Evolutionary conservation across 1,140 invertebrate species (phyloP).

Genomic region (Diorhabda elongata): DNA sequence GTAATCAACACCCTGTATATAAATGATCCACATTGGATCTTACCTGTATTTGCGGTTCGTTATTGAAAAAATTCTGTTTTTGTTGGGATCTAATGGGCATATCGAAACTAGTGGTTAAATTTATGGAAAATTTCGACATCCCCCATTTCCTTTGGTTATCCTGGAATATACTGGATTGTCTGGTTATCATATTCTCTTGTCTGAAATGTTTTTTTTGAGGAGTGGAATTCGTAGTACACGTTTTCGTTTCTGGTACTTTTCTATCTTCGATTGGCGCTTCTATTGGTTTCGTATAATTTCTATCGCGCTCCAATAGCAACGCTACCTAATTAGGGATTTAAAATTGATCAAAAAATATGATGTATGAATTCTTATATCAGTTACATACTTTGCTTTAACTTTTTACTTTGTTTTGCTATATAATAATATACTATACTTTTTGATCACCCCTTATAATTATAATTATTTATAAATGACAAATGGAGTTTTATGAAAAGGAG

Average conservation of each 20-base stretch:
- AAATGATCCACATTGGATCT: not conserved
- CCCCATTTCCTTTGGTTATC: conserved; percentile 55
- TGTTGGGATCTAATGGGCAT: conserved; percentile 54
- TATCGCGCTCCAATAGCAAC: conserved; percentile 8
- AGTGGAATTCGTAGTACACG: conserved; percentile 23
- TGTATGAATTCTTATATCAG: no score
- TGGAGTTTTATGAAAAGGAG: no score
- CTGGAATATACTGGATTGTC: conserved; percentile 42
- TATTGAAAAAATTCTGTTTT: conserved; percentile 44
- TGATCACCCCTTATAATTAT: no score
- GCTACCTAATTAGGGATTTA: conserved; percentile 26
- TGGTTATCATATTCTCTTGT: conserved; percentile 19
- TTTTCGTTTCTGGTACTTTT: conserved; percentile 2
- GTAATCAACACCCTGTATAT: not conserved
- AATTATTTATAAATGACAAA: no score
- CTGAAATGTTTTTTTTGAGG: conserved; percentile 33
- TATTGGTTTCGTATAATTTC: conserved; percentile 24
- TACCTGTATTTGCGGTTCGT: conserved; percentile 33
- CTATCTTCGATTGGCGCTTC: conserved; percentile 10
- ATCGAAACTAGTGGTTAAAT: conserved; percentile 69
- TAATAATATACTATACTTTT: no score
- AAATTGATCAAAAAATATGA: conserved; percentile 47
- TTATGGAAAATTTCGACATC: conserved; percentile 60
- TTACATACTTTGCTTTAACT: no score
- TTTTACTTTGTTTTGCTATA: no score